phyloP scores from a whole-genome alignment of 2,888 invertebrate genomes.

The Dryobota labecula region DNA sequence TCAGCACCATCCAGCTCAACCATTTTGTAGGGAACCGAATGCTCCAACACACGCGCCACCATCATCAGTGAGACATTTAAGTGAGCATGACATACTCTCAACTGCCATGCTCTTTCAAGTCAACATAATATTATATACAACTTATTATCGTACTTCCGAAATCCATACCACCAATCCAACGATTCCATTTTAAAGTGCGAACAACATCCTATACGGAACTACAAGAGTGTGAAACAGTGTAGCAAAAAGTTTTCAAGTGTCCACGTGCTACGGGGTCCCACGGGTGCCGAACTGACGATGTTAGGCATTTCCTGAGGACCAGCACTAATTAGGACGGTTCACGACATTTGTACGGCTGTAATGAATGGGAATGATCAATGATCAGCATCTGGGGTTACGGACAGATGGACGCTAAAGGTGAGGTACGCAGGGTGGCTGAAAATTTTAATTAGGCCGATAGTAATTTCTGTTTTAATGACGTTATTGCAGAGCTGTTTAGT shows the following conservation, averaged over 20 bases:
- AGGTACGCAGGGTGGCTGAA: neutral
- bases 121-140: too few relatives aligned
- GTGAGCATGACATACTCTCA: too few relatives aligned
- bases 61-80: too few relatives aligned
- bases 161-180: neutral
- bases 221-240: conserved; percentile 80
- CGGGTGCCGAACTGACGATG: conserved; percentile 74
- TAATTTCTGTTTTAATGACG: neutral
- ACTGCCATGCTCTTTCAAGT: too few relatives aligned
- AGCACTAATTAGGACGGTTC: conserved; percentile 75
- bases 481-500: neutral
- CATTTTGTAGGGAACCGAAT: too few relatives aligned
- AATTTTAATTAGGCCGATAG: conserved; percentile 39
- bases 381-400: conserved; percentile 57
- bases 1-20: too few relatives aligned
- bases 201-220: conserved; percentile 69
- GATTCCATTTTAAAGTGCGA: conserved; percentile 62
- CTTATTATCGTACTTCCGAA: conserved; percentile 23
- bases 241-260: conserved; percentile 76
- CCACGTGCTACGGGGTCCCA: conserved; percentile 84
- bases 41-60: too few relatives aligned
- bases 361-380: conserved; percentile 58
- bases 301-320: conserved; percentile 75
- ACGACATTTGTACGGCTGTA: conserved; percentile 70
- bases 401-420: conserved; percentile 56